phyloP scores from a whole-genome alignment of 2,888 invertebrate species.

The Nomada fabriciana region DNA sequence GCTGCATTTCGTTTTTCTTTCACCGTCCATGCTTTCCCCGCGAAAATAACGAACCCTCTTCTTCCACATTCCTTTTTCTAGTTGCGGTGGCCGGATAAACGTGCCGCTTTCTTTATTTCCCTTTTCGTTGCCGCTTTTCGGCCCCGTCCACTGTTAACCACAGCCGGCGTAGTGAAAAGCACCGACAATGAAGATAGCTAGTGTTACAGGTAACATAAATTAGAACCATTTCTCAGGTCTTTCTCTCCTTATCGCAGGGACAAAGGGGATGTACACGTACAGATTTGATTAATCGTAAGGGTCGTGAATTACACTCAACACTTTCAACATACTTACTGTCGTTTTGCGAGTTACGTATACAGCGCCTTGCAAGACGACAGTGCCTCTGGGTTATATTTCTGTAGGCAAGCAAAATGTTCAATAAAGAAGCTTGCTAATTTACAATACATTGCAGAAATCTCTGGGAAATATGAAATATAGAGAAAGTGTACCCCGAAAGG shows the following conservation, averaged over 20 bases:
- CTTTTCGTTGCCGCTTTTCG: conserved; percentile 15
- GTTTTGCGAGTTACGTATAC: no score
- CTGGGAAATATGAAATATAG: no score
- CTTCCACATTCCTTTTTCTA: conserved; percentile 31
- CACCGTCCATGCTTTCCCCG: background rate
- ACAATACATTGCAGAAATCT: no score
- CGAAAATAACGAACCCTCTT: conserved; percentile 41
- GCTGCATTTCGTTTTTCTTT: conserved; percentile 14
- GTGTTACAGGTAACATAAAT: conserved; percentile 34
- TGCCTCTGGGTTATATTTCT: no score
- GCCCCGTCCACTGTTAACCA: conserved; percentile 36
- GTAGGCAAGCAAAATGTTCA: no score
- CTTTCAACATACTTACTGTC: background rate
- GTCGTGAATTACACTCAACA: background rate
- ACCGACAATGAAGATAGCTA: conserved; percentile 44
- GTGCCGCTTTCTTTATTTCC: conserved; percentile 19
- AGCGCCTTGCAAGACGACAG: no score
- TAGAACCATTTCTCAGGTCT: background rate
- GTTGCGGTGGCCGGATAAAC: conserved; percentile 41
- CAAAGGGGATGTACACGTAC: background rate
- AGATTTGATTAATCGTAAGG: conserved; percentile 22
- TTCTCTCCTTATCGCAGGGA: background rate
- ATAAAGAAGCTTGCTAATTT: no score
- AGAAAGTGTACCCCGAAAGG: no score
- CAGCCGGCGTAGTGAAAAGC: conserved; percentile 44